Conservation (phyloP, 1,140 invertebrate species). For the Cotesia vestalis region DNA sequence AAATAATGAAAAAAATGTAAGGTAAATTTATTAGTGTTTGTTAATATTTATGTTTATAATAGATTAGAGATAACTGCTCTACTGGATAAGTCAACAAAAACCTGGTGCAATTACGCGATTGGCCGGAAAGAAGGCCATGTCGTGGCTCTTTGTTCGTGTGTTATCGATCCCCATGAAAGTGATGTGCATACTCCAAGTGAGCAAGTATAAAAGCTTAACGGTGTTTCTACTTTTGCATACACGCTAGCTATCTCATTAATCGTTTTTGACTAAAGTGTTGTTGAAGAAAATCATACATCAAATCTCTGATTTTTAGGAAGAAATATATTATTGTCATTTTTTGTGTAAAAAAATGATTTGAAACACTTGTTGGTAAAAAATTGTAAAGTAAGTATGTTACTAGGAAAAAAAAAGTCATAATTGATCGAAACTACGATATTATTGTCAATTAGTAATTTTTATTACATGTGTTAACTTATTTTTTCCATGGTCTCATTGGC, state of each 20-base stretch:
- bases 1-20: neutral
- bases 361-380: too few relatives aligned
- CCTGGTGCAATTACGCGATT: conserved; percentile 28
- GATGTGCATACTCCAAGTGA: conserved; percentile 21
- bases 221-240: neutral
- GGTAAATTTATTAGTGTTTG: neutral
- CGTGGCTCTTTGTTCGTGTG: conserved; percentile 26
- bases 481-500: conserved; percentile 1
- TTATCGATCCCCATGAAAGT: conserved; percentile 30
- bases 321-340: neutral
- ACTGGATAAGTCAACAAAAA: conserved; percentile 24
- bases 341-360: too few relatives aligned
- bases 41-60: conserved; percentile 18
- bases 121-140: conserved; percentile 30
- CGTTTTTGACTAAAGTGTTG: too few relatives aligned
- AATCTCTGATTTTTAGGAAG: neutral
- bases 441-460: neutral
- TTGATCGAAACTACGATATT: neutral
- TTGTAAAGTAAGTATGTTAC: neutral
- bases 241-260: neutral
- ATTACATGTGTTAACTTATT: neutral
- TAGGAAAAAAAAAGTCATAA: neutral
- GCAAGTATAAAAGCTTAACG: neutral
- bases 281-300: too few relatives aligned
- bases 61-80: conserved; percentile 13